Base-by-base conservation (phyloP, 2,113 vertebrate genomes). In the Antennarius striatus region DNA sequence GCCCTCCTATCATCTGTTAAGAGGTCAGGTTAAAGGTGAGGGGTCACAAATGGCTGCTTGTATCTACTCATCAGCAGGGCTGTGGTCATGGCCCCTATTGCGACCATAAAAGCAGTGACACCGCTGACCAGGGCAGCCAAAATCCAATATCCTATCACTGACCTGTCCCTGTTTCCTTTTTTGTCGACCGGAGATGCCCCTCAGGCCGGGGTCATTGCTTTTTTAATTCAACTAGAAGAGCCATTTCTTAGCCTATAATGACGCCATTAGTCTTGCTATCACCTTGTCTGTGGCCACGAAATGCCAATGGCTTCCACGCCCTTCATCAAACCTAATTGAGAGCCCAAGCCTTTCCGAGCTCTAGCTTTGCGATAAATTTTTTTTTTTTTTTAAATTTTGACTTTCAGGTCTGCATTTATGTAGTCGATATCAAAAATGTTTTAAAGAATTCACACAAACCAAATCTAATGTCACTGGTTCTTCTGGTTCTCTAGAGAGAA, bases 41-140 rank as follows among this genome's bases (percentile, higher is more conserved):
- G 77, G 92, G 91, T 93, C 89, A 88, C 90, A 93, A 93, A 92
- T 92, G 89, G 88, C 87, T 86, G 77, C 82, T 90, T 93, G 92
- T 92, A 93, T 93, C 91, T 83, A 87, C 89, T 90, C 86, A 91
- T 92, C 88, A 86, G 84, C 78, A 86, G 63, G 0, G 55, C 77
- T 68, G 74, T 85, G 87, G 85, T 83, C 82, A 77, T 66, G 64
- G 85, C 82, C 74, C 79, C 80, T 88, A 80, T 85, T 73, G 63
- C 68, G 47, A 81, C 83, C 90, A 90, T 93, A 93, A 93, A 92
- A 93, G 77, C 79, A 49, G 84, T 81, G 84, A 91, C 88, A 83
- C 82, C 13, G 60, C 75, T 80, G 87, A 89, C 83, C 89, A 90
- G 83, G 86, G 73, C 85, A 77, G 81, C 81, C 78, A 75, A 91